Evolutionary conservation across 2,888 invertebrate species (phyloP), one percentile per base, ranked within the genome.

Genomic region (Drosophila mimica): DNA sequence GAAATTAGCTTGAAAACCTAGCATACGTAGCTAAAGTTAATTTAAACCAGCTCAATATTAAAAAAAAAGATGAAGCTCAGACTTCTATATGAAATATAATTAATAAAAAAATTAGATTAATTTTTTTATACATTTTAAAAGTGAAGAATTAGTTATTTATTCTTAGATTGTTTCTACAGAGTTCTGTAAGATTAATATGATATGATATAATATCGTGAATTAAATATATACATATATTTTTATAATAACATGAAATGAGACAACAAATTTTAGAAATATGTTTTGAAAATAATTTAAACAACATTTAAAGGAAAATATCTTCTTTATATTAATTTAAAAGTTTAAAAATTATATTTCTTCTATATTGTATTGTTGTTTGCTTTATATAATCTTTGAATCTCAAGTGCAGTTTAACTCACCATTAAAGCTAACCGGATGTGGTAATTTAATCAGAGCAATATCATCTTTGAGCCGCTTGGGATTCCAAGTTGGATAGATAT

Each of bases 401-500:
- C 1, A 38, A 17, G 38, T 38, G 38, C 38, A 38, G 38, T 38
- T 38, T 17, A 17, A 54, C 83, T 82, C 77, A 93, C 93, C 92
- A 70, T 90, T 91, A 58, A 92, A 91, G 52, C 85, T 84, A 25
- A 93, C 83, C 13, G 92, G 79, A 68, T 91, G 77, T 11, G 93
- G 93, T 31, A 93, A 79, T 8, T 82, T 88, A 38, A 93, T 85
- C 11, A 93, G 60, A 2, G 93, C 93, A 70, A 93, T 93, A 57
- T 93, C 93, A 78, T 93, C 92, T 73, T 91, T 91, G 13, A 93
- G 78, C 4, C 91, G 86, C 17, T 88, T 88, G 11, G 92, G 90
- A 87, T 93, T 92, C 92, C 93, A 93, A 6, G 91, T 91, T 38
- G 92, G 92, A 67, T 92, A 93, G 31, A 93, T 89, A 40, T 88